Base-by-base conservation (phyloP, 2,113 vertebrate genomes). In the Phocoena sinus region DNA sequence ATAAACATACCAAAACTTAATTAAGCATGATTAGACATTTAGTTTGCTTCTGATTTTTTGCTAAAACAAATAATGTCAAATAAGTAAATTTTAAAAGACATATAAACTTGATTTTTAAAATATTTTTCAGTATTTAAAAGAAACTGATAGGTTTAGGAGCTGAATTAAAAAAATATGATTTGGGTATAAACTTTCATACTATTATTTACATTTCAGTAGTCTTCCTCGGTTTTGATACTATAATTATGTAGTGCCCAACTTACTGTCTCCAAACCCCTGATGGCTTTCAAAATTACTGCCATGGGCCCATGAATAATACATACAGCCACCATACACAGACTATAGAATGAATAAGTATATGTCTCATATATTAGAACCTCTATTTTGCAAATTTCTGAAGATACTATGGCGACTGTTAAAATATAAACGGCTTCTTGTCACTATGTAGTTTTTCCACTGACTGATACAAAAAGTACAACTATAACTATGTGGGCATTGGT, bases 11-110 rank as follows among this genome's bases (percentile, higher is more conserved):
- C 25, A 47, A 96, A 91, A 89, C 25, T 44, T 92, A 92, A 81
- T 53, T 94, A 92, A 81, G 73, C 56, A 93, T 26, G 56, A 92
- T 26, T 89, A 96, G 67, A 82, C 73, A 94, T 79, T 96, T 91
- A 87, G 26, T 91, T 94, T 88, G 79, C 28, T 96, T 92, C 67
- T 93, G 56, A 83, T 62, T 84, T 89, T 93, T 91, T 91, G 17
- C n/a, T 92, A 93, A 86, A 91, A 85, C 44, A 92, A 88, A 50
- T 62, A 90, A 92, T 84, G 38, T 67, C 20, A 84, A 70, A 77
- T 56, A 47, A 88, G 53, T 87, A 87, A 60, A 93, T 26, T 63
- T 94, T 56, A 68, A 71, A 93, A 94, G 56, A 47, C 4, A 92
- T 53, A 1, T 44, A 76, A 74, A 85, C 63, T 84, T 84, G 47